Evolutionary conservation across 2,888 invertebrate species (phyloP).

Genomic region (Pardosa pseudoannulata): DNA sequence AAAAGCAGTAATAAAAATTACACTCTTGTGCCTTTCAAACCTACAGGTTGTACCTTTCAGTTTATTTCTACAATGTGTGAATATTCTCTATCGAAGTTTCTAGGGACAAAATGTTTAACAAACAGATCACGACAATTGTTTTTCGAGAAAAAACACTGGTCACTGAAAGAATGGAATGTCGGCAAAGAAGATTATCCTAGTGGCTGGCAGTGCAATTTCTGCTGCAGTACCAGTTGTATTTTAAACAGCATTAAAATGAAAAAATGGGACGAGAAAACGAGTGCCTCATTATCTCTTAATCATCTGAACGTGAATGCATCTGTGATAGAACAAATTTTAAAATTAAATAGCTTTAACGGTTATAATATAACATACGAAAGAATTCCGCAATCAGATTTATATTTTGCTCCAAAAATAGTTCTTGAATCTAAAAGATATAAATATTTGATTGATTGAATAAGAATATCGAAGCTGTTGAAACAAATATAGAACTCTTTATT

Average conservation of each 20-base stretch:
- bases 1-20: conserved; percentile 20
- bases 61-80: conserved; percentile 55
- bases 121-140: conserved; percentile 5
- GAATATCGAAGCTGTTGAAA: neutral
- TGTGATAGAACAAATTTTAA: conserved; percentile 35
- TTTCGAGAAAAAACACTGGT: conserved; percentile 49
- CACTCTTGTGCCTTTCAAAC: conserved; percentile 43
- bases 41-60: conserved; percentile 59
- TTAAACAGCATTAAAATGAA: conserved; percentile 9
- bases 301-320: conserved; percentile 23
- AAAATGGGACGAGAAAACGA: neutral
- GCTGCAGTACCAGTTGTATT: conserved; percentile 39
- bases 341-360: conserved; percentile 4
- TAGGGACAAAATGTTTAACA: conserved; percentile 30
- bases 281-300: conserved; percentile 11
- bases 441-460: conserved; percentile 17
- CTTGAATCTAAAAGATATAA: conserved; percentile 29
- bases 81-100: conserved; percentile 34
- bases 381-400: conserved; percentile 34
- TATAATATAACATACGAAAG: conserved; percentile 28
- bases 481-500: neutral
- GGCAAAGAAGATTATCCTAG: conserved; percentile 42
- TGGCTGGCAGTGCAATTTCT: conserved; percentile 66
- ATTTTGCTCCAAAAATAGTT: conserved; percentile 52
- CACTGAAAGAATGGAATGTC: conserved; percentile 39